These are phyloP conservation scores for Liasis olivaceus DNA, from an alignment of 2,797 vertebrate genomes.

Conservation along the genomic window DNA sequence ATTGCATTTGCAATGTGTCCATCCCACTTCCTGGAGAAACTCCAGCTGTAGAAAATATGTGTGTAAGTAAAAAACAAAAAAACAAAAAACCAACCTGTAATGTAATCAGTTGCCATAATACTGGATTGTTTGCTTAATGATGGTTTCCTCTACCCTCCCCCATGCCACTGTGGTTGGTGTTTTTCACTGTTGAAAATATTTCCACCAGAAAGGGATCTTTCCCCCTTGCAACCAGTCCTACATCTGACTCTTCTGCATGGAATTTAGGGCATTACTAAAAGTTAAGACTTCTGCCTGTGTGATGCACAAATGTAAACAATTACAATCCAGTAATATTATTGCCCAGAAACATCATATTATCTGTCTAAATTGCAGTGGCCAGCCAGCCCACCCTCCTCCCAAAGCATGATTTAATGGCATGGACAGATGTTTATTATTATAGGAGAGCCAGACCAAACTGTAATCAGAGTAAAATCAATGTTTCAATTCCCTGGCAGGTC, in stretches of 20 bases:
- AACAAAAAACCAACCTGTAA: slow-evolving; percentile 37
- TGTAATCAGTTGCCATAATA: slow-evolving; percentile 70
- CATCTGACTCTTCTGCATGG: slow-evolving; percentile 61
- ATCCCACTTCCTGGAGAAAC: slow-evolving; percentile 29
- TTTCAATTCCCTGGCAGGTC: background rate
- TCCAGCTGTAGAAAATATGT: slow-evolving; percentile 16
- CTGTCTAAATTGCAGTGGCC: background rate
- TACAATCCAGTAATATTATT: background rate
- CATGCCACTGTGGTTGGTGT: slow-evolving; percentile 58
- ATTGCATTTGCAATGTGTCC: slow-evolving; percentile 22
- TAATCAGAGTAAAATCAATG: background rate
- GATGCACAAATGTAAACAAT: slow-evolving; percentile 42
- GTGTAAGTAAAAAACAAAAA: background rate
- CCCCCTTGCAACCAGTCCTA: slow-evolving; percentile 59
- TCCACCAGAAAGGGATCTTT: slow-evolving; percentile 65
- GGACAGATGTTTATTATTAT: background rate
- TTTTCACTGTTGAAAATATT: slow-evolving; percentile 66
- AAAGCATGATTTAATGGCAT: background rate
- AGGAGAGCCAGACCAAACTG: background rate
- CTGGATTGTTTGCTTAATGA: slow-evolving; percentile 62
- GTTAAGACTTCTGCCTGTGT: slow-evolving; percentile 32
- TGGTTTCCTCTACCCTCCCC: slow-evolving; percentile 30
- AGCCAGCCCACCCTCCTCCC: too few relatives aligned
- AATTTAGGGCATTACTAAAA: slow-evolving; percentile 52
- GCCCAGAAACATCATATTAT: background rate